A percentile compares a stretch with the other conserved stretches of the same genome.
These are phyloP conservation scores for Agrilus planipennis DNA, from an alignment of 1,140 invertebrate species.

Conservation along the genomic window DNA sequence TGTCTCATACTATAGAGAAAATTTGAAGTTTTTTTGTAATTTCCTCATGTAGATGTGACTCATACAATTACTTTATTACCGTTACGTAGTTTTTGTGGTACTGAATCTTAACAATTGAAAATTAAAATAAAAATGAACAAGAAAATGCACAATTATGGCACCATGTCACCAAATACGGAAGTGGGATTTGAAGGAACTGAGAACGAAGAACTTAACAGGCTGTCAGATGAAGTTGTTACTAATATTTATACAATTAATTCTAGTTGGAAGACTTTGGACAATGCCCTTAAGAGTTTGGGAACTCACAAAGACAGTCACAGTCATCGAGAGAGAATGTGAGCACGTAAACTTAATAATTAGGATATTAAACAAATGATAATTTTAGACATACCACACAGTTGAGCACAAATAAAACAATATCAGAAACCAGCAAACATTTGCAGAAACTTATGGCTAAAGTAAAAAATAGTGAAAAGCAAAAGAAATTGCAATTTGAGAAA, in stretches of 20 bases:
- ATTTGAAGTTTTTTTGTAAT: too few relatives aligned
- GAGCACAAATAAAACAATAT: slow-evolving; percentile 62
- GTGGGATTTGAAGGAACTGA: slow-evolving; percentile 45
- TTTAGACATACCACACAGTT: slow-evolving; percentile 66
- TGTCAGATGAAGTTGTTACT: slow-evolving; percentile 63
- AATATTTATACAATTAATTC: slow-evolving; percentile 67
- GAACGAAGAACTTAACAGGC: slow-evolving; percentile 55
- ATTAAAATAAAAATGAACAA: too few relatives aligned
- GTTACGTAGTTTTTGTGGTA: too few relatives aligned
- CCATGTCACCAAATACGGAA: slow-evolving; percentile 23
- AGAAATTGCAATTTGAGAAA: slow-evolving; percentile 71
- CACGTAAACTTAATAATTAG: slow-evolving; percentile 9
- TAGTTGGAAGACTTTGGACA: slow-evolving; percentile 56
- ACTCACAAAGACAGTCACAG: slow-evolving; percentile 58
- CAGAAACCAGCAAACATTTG: slow-evolving; percentile 59
- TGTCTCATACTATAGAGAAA: too few relatives aligned
- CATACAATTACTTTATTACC: too few relatives aligned
- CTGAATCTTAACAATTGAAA: too few relatives aligned
- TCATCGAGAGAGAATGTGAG: slow-evolving; percentile 54
- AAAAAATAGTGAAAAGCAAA: slow-evolving; percentile 57
- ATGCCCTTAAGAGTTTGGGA: slow-evolving; percentile 61
- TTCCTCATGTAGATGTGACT: too few relatives aligned
- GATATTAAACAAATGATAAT: slow-evolving; percentile 16
- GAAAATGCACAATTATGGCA: slow-evolving; percentile 24
- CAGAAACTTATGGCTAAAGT: slow-evolving; percentile 54